phyloP scores from a whole-genome alignment of 2,888 invertebrate genomes.

The Perdita meconis region DNA sequence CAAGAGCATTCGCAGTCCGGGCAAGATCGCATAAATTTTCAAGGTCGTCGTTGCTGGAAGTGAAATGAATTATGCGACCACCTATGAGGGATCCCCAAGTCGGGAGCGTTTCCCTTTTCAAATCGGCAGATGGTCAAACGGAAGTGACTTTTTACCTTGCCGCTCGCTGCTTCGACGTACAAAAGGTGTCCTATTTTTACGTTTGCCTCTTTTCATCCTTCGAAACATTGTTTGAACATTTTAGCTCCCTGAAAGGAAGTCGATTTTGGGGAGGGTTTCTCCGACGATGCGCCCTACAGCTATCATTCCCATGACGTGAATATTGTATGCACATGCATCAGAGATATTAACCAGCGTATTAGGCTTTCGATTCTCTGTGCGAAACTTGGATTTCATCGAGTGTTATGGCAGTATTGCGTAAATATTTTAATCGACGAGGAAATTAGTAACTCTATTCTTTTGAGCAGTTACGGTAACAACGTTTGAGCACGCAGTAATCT shows the following conservation, averaged over 20 bases:
- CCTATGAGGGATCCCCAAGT: constrained; percentile 16
- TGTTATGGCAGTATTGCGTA: constrained; percentile 7
- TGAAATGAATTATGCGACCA: constrained; percentile 50
- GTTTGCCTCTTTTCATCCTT: constrained; percentile 31
- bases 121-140: constrained; percentile 75
- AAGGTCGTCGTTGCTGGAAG: constrained; percentile 39
- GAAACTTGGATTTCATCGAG: background rate
- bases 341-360: background rate
- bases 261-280: background rate
- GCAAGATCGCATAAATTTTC: constrained; percentile 21
- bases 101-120: constrained; percentile 45
- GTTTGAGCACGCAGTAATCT: constrained; percentile 27
- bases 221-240: constrained; percentile 11
- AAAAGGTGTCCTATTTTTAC: constrained; percentile 69
- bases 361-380: background rate
- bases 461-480: constrained; percentile 6
- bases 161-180: constrained; percentile 65
- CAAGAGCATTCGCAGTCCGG: constrained; percentile 13
- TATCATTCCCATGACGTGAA: background rate
- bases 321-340: no score
- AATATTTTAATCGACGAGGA: constrained; percentile 16
- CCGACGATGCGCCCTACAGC: background rate
- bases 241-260: background rate
- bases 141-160: constrained; percentile 73
- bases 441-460: constrained; percentile 27